These are phyloP conservation scores for Zaprionus obscuricornis DNA, from an alignment of 2,888 invertebrate genomes.

Conservation along the genomic window DNA sequence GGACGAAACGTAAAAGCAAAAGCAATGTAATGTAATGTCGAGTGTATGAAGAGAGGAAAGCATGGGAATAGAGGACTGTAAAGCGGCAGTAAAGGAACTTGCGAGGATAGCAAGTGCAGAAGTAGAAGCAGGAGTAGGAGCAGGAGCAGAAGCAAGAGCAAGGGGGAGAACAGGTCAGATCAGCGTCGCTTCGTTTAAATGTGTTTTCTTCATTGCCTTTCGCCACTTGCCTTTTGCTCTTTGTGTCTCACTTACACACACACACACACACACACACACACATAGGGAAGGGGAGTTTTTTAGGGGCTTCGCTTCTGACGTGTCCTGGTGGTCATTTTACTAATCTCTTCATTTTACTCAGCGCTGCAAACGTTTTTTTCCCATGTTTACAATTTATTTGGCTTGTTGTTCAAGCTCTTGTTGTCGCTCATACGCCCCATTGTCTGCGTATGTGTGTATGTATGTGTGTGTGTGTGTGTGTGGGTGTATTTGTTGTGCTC, in stretches of 20 bases:
- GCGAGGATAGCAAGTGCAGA: too few species aligned
- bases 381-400: constrained; percentile 75
- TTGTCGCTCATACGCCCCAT: constrained; percentile 68
- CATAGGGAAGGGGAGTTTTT: constrained; percentile 22
- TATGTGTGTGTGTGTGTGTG: too few species aligned
- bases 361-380: constrained; percentile 45
- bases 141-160: neutral
- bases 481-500: neutral
- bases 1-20: too few species aligned
- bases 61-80: too few species aligned
- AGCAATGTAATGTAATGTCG: too few species aligned
- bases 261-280: neutral
- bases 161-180: constrained; percentile 22
- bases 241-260: neutral
- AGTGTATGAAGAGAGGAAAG: neutral
- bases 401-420: constrained; percentile 39
- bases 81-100: too few species aligned
- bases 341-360: constrained; percentile 73
- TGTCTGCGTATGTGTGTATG: constrained; percentile 53
- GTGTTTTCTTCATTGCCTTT: constrained; percentile 43
- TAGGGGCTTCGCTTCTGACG: constrained; percentile 36
- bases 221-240: constrained; percentile 18
- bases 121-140: neutral
- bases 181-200: constrained; percentile 34
- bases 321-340: constrained; percentile 68